Evolutionary conservation across 2,888 invertebrate genomes (phyloP), one percentile per base, ranked within the genome.

Genomic region (Heliconius ismenius): DNA sequence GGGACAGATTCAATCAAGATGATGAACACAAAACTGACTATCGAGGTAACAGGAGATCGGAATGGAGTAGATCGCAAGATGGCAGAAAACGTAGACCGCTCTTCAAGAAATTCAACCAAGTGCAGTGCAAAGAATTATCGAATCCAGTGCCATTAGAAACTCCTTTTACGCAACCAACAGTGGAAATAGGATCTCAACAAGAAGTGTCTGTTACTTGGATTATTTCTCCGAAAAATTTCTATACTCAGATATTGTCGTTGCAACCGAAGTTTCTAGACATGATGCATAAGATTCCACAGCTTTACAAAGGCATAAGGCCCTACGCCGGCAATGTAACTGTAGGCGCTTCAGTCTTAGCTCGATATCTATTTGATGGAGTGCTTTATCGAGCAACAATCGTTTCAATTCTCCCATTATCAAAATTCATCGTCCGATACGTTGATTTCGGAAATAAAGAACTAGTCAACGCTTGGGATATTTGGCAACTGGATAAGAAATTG

Each of bases 401-500:
- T 1, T 94, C 95, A 4, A 92, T 95, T 65, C 95, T 95, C 78
- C 94, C 95, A 80, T 89, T 93, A 64, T 94, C 95, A 1, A 95
- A 95, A 82, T 96, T 95, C 86, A 95, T 96, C 76, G 96, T 97
- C 0, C 94, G 95, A 39, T 97, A 96, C 84, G 95, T 97, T 1
- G 97, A 97, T 88, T 97, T 96, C 83, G 97, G 97, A 4, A 97
- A 97, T 84, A 95, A 95, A 76, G 95, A 96, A 63, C 90, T 95
- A 0, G 96, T 97, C 0, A 95, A 95, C 68, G 91, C 93, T 0
- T 94, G 91, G 78, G 96, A 96, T 82, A 95, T 97, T 36, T 97
- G 96, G 95, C 95, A 95, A 73, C 91, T 97, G 78, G 96, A 97
- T 82, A 94, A 92, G 69, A 95, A 95, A 78, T 95, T 97, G 79